Base-by-base conservation (phyloP, 2,888 invertebrate species). In the Parnassius orleans region DNA sequence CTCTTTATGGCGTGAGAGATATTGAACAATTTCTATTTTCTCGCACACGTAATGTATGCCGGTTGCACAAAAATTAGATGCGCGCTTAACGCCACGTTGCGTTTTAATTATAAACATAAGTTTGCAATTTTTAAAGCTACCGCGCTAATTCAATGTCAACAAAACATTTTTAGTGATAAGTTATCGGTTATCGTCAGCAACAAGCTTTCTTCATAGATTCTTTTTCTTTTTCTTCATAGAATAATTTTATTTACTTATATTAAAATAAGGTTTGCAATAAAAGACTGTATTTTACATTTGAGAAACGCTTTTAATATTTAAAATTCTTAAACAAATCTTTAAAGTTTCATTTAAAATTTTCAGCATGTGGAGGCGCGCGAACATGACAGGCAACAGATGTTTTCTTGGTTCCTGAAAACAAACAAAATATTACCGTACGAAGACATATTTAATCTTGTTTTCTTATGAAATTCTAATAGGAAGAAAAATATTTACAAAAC, bases 321-420 rank as follows among this genome's bases (percentile, higher is more conserved):
- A 87, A 74, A 96, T 82, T 60, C 79, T 79, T 52, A 96, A 81
- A 57, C 93, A 92, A 71, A 92, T 93, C 75, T 94, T 93, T 57
- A 96, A 89, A 53, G 95, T 93, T 69, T 93, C 87, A 66, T 94
- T 93, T 43, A 96, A 76, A 46, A 93, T 92, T 78, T 88, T 93
- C 44, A 96, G 76, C 75, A 96, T 90, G 77, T 95, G 94, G 52
- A 96, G 92, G 69, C 96, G 93, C 14, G 95, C 95, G 79, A 93
- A 93, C 75, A 96, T 87, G 7, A 92, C 85, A 7, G 95, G 94
- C 71, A 95, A 85, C 67, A 96, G 86, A 77, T 96, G 95, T 55
- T 88, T 83, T 71, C 95, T 91, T 46, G 94, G 93, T 73, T 95
- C 94, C 95, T 96, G 87, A 57, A 93, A 87, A 78, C 74, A 82